A percentile compares a stretch with the other conserved stretches of the same genome.
phyloP scores from a whole-genome alignment of 2,888 invertebrate species.

The Polyommatus iphigenia region DNA sequence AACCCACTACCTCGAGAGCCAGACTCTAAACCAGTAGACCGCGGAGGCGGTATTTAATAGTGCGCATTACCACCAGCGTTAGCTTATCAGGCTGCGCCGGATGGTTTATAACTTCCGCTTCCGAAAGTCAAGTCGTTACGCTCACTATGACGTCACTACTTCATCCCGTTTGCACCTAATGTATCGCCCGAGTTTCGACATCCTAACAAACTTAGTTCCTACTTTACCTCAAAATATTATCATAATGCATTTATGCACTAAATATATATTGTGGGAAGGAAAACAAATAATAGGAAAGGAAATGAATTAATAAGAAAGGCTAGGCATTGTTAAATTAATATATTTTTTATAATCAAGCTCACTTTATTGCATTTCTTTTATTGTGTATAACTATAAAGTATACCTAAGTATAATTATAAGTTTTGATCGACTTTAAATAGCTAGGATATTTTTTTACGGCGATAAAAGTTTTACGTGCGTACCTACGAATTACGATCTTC shows the following conservation, averaged over 20 bases:
- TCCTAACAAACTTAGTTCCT: background rate
- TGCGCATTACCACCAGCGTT: constrained; percentile 46
- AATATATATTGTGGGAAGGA: too few relatives aligned
- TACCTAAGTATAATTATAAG: background rate
- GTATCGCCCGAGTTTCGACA: constrained; percentile 1
- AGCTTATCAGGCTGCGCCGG: constrained; percentile 49
- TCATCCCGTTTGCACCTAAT: constrained; percentile 13
- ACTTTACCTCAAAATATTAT: background rate
- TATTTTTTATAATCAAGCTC: background rate
- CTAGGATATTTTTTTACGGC: too few relatives aligned
- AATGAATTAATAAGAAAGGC: background rate
- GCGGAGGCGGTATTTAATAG: constrained; percentile 37
- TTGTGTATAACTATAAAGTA: too few relatives aligned
- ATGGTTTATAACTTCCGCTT: constrained; percentile 54
- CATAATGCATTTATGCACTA: too few relatives aligned
- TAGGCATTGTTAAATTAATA: background rate
- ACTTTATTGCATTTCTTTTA: constrained; percentile 3
- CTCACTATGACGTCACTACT: constrained; percentile 32
- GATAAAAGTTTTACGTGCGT: too few relatives aligned
- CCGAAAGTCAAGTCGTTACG: constrained; percentile 42
- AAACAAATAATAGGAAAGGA: too few relatives aligned
- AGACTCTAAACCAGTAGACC: background rate
- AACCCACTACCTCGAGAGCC: background rate
- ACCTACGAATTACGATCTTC: too few relatives aligned
- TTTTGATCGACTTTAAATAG: background rate